Evolutionary conservation across 2,888 invertebrate species (phyloP), one percentile per base, ranked within the genome.

Genomic region (Osmoderma eremita): DNA sequence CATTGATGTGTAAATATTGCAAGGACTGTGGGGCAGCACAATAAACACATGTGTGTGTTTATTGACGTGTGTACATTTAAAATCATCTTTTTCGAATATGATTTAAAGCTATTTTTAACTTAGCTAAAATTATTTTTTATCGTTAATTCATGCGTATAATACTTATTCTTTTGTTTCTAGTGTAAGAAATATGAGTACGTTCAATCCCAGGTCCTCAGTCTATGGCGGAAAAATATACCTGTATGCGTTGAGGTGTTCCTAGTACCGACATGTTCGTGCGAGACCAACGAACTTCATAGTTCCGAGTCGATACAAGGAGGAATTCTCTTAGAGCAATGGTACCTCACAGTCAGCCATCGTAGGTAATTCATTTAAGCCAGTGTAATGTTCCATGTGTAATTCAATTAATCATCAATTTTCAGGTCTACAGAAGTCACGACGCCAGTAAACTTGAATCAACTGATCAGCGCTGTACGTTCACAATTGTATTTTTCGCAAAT

Each of bases 401-500:
- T 24, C 24, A 13, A 38, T 38, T 10, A 2, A 36, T 30, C 1
- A n/a, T 8, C n/a, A 5, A 24, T 17, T 42, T 56, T 12, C 80
- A 87, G 87, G 36, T 38, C 53, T 74, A 78, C 79, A 58, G 82
- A 83, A 64, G 84, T 84, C 68, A 76, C 82, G 49, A 81, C 84
- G 10, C 78, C 83, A 70, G 84, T 87, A 73, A 86, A 85, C 63
- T 80, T 87, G 24, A 89, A 91, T 76, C 93, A 94, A 82, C 85
- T 98, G 74, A 88, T 96, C 78, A 95, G 94, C 83, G 97, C 97
- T 56, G 91, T 98, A 53, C 89, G 96, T 70, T 97, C 97, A 4
- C 95, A 96, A 82, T 87, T 98, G 68, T 95, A 97, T 84, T 98
- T 98, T 85, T 98, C 97, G 3, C 97, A 98, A 86, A 89, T 98